Evolutionary conservation across 92 coral and sea anemone genomes (phyloP).

Genomic region (Parazoanthus atlanticus): DNA sequence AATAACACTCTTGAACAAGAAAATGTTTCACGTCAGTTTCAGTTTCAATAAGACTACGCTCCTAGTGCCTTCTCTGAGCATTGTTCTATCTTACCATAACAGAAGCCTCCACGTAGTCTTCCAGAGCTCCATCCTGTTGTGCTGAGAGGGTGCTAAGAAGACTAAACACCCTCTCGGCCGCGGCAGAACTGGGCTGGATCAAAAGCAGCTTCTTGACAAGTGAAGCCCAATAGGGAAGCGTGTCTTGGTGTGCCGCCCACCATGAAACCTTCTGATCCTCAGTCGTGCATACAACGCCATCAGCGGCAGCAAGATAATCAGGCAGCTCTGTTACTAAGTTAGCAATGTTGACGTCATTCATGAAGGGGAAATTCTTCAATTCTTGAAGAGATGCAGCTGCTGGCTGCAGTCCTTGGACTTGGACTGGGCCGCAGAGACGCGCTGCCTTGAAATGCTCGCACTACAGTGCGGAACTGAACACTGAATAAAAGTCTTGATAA

Average conservation of each 20-base stretch:
- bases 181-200: constrained; percentile 22
- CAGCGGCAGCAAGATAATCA: constrained; percentile 12
- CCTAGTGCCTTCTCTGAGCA: constrained; percentile 10
- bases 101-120: constrained; percentile 43
- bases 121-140: constrained; percentile 25
- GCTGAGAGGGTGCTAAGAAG: constrained; percentile 26
- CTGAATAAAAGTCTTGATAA: not conserved
- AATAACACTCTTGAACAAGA: no score
- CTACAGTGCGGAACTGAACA: not conserved
- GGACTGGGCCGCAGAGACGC: constrained; percentile 11
- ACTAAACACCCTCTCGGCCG: constrained; percentile 43
- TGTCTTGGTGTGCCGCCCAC: constrained; percentile 31
- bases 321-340: not conserved
- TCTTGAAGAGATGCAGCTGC: not conserved
- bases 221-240: constrained; percentile 37
- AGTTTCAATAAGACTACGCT: no score
- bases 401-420: not conserved
- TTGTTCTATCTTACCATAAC: constrained; percentile 40
- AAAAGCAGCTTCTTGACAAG: constrained; percentile 5
- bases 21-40: no score
- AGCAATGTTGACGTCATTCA: not conserved
- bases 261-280: not conserved
- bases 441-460: not conserved
- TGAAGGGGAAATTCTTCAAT: not conserved
- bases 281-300: not conserved